Evolutionary conservation across 2,797 vertebrate genomes (phyloP).

Genomic region (Alfaro cultratus): DNA sequence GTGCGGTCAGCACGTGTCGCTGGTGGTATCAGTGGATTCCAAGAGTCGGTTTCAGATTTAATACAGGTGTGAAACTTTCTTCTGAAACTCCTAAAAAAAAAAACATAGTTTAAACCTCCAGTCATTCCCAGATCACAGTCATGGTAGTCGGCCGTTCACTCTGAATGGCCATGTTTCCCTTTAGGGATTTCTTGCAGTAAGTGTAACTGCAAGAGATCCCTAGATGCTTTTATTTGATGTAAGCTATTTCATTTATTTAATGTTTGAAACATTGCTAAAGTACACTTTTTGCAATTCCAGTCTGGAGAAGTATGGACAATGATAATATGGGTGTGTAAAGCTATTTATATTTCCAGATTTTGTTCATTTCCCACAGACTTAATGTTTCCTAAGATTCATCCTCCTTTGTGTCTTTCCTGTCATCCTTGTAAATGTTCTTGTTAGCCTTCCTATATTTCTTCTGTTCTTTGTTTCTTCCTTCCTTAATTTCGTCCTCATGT

Average conservation of each 20-base stretch:
- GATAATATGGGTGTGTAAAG: neutral
- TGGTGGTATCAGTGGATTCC: conserved; percentile 13
- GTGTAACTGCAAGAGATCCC: neutral
- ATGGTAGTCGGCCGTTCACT: neutral
- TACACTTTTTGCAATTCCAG: neutral
- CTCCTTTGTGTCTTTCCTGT: neutral
- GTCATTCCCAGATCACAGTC: neutral
- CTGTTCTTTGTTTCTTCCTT: neutral
- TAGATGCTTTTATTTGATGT: neutral
- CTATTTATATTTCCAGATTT: neutral
- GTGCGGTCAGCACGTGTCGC: neutral
- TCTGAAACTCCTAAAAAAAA: conserved; percentile 6
- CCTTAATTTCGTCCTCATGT: neutral
- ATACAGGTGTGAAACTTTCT: conserved; percentile 8
- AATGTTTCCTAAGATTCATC: neutral
- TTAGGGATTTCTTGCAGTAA: neutral
- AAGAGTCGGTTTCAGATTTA: conserved; percentile 6
- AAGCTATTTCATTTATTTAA: neutral
- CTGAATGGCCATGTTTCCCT: neutral
- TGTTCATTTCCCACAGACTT: neutral
- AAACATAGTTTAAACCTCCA: neutral
- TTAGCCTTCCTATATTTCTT: neutral
- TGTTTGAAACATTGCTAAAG: neutral
- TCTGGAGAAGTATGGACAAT: neutral
- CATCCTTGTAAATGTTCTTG: neutral